A percentile compares a stretch with the other conserved stretches of the same genome.
Evolutionary conservation across 2,888 invertebrate species (phyloP).

Genomic region (Patella depressa): DNA sequence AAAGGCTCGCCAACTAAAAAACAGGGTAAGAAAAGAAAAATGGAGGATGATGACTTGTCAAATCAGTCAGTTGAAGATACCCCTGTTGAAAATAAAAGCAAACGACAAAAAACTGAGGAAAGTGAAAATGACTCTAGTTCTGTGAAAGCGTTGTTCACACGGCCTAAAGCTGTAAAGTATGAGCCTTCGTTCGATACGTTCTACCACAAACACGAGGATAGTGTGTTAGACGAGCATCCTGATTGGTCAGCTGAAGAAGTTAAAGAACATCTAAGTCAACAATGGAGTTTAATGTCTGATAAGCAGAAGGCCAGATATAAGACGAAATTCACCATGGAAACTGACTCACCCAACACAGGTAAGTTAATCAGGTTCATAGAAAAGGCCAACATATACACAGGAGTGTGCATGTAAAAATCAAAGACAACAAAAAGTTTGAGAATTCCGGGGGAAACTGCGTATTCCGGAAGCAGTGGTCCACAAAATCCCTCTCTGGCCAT

Average conservation of each 20-base stretch:
- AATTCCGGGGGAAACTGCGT: too few species aligned
- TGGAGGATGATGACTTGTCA: constrained; percentile 23
- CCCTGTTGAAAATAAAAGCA: constrained; percentile 18
- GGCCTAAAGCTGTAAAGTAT: constrained; percentile 18
- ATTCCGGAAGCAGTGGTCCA: too few species aligned
- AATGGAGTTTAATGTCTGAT: constrained; percentile 63
- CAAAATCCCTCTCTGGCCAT: too few species aligned
- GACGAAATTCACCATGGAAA: constrained; percentile 43
- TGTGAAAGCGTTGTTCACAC: constrained; percentile 10
- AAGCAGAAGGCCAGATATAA: constrained; percentile 61
- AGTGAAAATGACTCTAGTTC: constrained; percentile 33
- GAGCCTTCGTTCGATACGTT: constrained; percentile 65
- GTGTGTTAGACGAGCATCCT: constrained; percentile 63
- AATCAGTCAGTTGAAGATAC: constrained; percentile 24
- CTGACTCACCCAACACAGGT: constrained; percentile 24
- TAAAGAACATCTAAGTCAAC: constrained; percentile 55
- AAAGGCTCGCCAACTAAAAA: constrained; percentile 22
- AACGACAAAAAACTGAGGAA: constrained; percentile 21
- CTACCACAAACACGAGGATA: constrained; percentile 61
- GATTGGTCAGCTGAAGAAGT: constrained; percentile 59
- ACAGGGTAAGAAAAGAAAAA: constrained; percentile 34
- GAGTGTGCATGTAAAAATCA: too few species aligned
- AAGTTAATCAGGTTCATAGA: too few species aligned
- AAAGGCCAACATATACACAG: too few species aligned
- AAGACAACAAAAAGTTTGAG: too few species aligned